These are phyloP conservation scores for Vimba vimba DNA, from an alignment of 2,113 vertebrate species.

Conservation along the genomic window DNA sequence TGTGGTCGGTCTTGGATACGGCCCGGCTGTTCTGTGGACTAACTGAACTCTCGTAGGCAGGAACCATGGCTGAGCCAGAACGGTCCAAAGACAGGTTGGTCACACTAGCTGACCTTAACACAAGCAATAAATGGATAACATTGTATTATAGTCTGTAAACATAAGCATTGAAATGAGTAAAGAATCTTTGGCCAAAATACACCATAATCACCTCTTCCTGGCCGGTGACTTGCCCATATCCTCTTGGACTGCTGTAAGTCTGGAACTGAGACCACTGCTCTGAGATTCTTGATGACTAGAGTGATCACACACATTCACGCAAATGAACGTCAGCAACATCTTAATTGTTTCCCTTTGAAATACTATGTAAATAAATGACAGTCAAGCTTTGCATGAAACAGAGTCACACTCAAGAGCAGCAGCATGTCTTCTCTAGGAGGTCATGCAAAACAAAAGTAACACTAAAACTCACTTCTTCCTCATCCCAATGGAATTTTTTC, in stretches of 20 bases:
- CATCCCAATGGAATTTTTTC: conserved; percentile 83
- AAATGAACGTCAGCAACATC: background rate
- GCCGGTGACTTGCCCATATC: conserved; percentile 93
- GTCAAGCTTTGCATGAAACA: conserved; percentile 52
- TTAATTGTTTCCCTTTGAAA: background rate
- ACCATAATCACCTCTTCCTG: conserved; percentile 84
- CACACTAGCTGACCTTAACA: conserved; percentile 89
- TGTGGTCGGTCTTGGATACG: conserved; percentile 84
- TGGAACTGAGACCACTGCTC: conserved; percentile 79
- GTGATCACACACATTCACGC: conserved; percentile 28
- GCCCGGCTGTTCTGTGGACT: conserved; percentile 90
- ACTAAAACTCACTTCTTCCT: conserved; percentile 79
- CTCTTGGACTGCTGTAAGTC: conserved; percentile 88
- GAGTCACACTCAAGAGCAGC: conserved; percentile 19
- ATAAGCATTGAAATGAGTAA: background rate
- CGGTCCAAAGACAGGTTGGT: conserved; percentile 92
- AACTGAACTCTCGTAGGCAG: conserved; percentile 89
- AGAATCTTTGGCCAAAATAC: background rate
- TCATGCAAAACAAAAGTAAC: conserved; percentile 32
- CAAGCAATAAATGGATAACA: background rate
- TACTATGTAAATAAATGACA: conserved; percentile 40
- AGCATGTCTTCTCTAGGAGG: conserved; percentile 26
- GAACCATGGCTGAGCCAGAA: conserved; percentile 88
- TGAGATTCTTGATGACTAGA: conserved; percentile 90
- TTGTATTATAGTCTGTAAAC: background rate